A percentile compares a stretch with the other conserved stretches of the same genome.
These are phyloP conservation scores for Bicyclus anynana DNA, from an alignment of 1,140 invertebrate genomes.

Conservation along the genomic window DNA sequence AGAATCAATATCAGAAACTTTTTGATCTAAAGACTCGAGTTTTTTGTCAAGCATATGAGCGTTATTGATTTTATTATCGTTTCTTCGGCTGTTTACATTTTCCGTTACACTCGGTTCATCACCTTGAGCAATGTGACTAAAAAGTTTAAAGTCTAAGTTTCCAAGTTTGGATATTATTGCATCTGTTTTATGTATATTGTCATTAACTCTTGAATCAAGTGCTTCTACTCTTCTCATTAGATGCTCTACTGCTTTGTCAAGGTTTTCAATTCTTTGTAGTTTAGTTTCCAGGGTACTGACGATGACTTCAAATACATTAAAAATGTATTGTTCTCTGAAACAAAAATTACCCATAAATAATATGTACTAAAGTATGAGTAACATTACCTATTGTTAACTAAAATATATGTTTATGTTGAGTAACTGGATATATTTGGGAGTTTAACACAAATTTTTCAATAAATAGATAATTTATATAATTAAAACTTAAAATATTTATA, in stretches of 20 bases:
- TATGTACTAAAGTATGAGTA: conserved; percentile 1
- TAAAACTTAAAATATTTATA: too few species aligned
- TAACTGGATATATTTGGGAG: too few species aligned
- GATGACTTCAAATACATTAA: conserved; percentile 92
- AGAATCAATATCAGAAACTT: conserved; percentile 88
- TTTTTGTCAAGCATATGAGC: conserved; percentile 78
- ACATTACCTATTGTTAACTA: background rate
- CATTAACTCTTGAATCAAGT: conserved; percentile 86
- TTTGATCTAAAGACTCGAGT: conserved; percentile 85
- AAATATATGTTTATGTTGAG: too few species aligned
- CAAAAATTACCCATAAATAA: conserved; percentile 40
- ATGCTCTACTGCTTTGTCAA: conserved; percentile 91
- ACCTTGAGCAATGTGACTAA: conserved; percentile 70
- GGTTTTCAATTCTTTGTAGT: conserved; percentile 89
- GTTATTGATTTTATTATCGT: conserved; percentile 52
- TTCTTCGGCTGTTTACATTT: conserved; percentile 44
- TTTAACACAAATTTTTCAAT: too few species aligned
- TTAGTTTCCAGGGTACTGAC: conserved; percentile 92
- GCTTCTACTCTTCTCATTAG: conserved; percentile 89
- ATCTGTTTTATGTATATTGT: conserved; percentile 91
- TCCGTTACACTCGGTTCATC: conserved; percentile 53
- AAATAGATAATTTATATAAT: too few species aligned
- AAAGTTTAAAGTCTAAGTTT: conserved; percentile 84
- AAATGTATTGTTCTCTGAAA: conserved; percentile 92
- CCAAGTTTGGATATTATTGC: conserved; percentile 86